A percentile compares a stretch with the other conserved stretches of the same genome.
phyloP scores from a whole-genome alignment of 2,888 invertebrate genomes.

The Sclerodermus sp. region DNA sequence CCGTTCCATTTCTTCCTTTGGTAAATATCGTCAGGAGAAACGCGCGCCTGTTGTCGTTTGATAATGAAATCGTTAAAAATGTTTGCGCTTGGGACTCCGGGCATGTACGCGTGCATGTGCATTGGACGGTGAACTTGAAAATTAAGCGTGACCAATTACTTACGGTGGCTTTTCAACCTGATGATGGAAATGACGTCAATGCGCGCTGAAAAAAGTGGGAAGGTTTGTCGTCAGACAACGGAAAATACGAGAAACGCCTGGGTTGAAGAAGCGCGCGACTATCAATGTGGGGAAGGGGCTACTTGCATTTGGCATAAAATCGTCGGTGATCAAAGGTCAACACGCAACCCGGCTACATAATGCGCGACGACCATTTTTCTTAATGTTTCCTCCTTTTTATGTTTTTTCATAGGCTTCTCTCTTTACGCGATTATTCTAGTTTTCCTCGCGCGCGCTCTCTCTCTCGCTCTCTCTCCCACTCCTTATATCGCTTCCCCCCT shows the following conservation, averaged over 20 bases:
- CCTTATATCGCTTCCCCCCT: too few relatives aligned
- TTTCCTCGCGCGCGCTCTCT: too few relatives aligned
- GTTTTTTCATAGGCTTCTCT: too few relatives aligned
- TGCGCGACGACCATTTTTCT: not conserved
- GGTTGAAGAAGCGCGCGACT: not conserved
- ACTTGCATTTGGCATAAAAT: not conserved
- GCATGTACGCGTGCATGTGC: too few relatives aligned
- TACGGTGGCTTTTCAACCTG: not conserved
- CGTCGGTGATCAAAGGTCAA: not conserved
- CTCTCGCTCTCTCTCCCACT: too few relatives aligned
- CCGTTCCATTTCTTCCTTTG: not conserved
- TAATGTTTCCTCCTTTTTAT: too few relatives aligned
- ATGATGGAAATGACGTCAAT: not conserved
- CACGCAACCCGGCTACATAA: not conserved
- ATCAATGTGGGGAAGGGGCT: too few relatives aligned
- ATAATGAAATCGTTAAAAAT: not conserved
- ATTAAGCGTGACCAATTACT: not conserved
- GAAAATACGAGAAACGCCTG: not conserved
- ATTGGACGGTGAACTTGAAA: not conserved
- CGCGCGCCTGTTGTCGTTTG: too few relatives aligned
- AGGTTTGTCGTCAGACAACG: not conserved
- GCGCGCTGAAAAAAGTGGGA: not conserved
- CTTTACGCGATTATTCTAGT: too few relatives aligned
- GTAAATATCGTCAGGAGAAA: too few relatives aligned
- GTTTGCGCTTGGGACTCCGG: not conserved